phyloP scores from a whole-genome alignment of 64 coral and sea anemone species.

The Astreopora myriophthalma region DNA sequence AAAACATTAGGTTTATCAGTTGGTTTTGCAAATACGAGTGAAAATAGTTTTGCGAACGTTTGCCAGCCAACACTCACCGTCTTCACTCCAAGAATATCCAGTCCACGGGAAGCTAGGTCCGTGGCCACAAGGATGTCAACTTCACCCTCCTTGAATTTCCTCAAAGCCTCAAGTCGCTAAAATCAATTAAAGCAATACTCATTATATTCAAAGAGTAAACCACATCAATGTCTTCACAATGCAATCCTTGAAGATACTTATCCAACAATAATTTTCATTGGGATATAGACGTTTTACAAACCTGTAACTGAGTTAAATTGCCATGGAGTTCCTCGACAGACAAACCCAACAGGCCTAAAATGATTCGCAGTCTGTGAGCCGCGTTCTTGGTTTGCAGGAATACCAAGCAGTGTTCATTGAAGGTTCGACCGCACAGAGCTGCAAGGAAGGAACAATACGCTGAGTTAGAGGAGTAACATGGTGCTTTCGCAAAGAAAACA shows the following conservation, averaged over 20 bases:
- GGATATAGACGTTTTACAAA: neutral
- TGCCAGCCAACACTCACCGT: slow-evolving; percentile 65
- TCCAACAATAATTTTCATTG: no score
- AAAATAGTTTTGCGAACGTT: neutral
- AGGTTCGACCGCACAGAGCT: slow-evolving; percentile 87
- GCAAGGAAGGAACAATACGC: neutral
- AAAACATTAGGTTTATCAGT: no score
- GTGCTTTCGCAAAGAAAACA: neutral
- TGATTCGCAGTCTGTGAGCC: slow-evolving; percentile 87
- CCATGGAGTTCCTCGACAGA: slow-evolving; percentile 95
- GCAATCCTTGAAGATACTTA: no score
- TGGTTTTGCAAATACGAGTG: no score
- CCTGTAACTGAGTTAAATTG: slow-evolving; percentile 95
- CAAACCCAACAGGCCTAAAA: slow-evolving; percentile 83
- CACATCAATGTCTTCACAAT: no score
- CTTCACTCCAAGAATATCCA: slow-evolving; percentile 96
- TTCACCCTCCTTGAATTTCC: slow-evolving; percentile 89
- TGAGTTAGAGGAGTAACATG: neutral
- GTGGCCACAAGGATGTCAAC: slow-evolving; percentile 90
- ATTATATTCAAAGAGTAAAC: neutral
- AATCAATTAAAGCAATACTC: neutral
- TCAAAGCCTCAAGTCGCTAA: slow-evolving; percentile 86
- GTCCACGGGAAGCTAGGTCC: slow-evolving; percentile 85
- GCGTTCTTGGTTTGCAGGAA: slow-evolving; percentile 88
- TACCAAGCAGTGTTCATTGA: slow-evolving; percentile 88